Base-by-base conservation (phyloP, 2,888 invertebrate genomes). In the Quadriops clusia region DNA sequence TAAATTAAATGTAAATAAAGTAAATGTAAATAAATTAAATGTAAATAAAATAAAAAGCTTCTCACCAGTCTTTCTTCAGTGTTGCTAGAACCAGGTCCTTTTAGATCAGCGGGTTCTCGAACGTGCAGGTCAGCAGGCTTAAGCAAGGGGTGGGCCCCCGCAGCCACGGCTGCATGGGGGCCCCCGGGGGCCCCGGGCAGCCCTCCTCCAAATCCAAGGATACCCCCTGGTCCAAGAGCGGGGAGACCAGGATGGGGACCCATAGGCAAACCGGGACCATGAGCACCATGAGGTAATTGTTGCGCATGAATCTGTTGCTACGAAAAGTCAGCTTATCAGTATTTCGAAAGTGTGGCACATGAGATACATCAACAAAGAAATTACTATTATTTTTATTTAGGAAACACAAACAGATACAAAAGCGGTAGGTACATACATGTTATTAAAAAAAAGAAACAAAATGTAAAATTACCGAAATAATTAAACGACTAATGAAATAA, bases 231-330 rank as follows among this genome's bases (percentile, higher is more conserved):
- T 20, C 58, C 58, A 54, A 60, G 57, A 5, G 57, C 58, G 6
- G 44, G 60, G 14, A 57, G 45, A 21, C 54, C 60, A 10, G 56
- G 60, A 45, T 59, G 60, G 7, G 56, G 60, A 20, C 55, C 60
- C 53, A 60, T 57, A 3, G 55, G 60, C 33, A 59, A 40, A 4
- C 53, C 57, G 1, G 59, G 58, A 9, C 57, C 59, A 34, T 59
- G 59, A 10, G 54, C 56, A 11, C 59, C 60, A 35, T 61, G 61
- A 10, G 61, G 60, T 38, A 61, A 42, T 42, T 61, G 60, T 40
- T 59, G 60, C 20, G 59, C 60, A 43, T 61, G 60, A 34, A 60
- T 61, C 44, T 61, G 60, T 54, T 61, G 61, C 61, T 61, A 41
- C 30, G n/a, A n/a, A n/a, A n/a, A n/a, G n/a, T n/a, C n/a, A n/a